Percentiles rank a stretch among this genome's conserved stretches.
phyloP scores from a whole-genome alignment of 2,113 vertebrate species.

The Engraulis encrasicolus region DNA sequence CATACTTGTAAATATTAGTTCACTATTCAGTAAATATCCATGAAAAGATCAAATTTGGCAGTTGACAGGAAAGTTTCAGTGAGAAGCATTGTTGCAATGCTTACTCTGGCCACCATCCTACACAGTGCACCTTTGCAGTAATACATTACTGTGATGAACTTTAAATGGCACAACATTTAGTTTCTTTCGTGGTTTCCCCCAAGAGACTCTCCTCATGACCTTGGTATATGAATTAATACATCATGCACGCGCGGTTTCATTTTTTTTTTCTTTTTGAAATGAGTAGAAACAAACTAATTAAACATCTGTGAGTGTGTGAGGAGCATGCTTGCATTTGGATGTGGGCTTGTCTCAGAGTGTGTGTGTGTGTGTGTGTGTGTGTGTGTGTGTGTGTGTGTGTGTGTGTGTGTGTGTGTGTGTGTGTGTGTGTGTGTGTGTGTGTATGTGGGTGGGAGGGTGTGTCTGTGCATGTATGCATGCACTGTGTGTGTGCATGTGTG shows the following conservation, averaged over 20 bases:
- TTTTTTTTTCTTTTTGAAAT: background rate
- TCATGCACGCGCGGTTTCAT: conserved; percentile 20
- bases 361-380: background rate
- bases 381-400: conserved; percentile 36
- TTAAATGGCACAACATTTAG: conserved; percentile 54
- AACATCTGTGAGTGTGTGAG: conserved; percentile 36
- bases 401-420: conserved; percentile 25
- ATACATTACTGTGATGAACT: background rate
- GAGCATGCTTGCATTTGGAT: no score
- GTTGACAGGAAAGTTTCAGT: no score
- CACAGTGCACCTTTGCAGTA: no score
- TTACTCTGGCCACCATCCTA: no score
- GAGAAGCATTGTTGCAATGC: no score
- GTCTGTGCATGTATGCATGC: conserved; percentile 35
- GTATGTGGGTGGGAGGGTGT: conserved; percentile 6
- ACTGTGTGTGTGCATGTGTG: background rate
- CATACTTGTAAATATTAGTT: no score
- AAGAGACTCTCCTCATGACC: conserved; percentile 61
- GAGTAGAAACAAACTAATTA: conserved; percentile 48
- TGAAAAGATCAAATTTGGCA: no score
- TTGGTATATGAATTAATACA: conserved; percentile 58
- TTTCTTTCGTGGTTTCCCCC: conserved; percentile 53
- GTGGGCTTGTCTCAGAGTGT: no score
- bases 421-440: background rate
- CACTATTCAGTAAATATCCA: no score